Evolutionary conservation across 2,888 invertebrate species (phyloP).

Genomic region (Lapara coniferarum): DNA sequence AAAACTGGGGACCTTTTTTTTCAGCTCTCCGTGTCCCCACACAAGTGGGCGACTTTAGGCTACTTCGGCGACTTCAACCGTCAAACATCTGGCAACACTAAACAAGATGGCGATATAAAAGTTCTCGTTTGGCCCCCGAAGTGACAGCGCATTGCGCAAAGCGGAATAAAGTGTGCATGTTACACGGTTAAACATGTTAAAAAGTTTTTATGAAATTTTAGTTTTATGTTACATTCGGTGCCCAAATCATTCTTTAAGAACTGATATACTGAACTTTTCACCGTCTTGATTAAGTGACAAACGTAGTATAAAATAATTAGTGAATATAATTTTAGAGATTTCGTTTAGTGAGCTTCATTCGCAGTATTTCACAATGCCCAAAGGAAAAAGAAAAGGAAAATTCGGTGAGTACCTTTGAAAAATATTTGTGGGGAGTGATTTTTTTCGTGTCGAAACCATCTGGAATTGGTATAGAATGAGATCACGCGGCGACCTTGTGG

Average conservation of each 20-base stretch:
- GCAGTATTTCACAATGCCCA: slow-evolving; percentile 86
- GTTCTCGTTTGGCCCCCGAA: slow-evolving; percentile 47
- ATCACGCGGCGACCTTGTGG: slow-evolving; percentile 82
- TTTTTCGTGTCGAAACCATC: slow-evolving; percentile 37
- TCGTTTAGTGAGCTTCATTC: slow-evolving; percentile 65
- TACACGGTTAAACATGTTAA: slow-evolving; percentile 87
- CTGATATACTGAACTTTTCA: slow-evolving; percentile 89
- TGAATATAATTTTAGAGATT: slow-evolving; percentile 81
- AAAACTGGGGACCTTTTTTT: too few relatives aligned
- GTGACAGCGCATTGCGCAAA: slow-evolving; percentile 77
- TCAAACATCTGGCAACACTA: too few relatives aligned
- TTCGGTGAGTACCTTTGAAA: slow-evolving; percentile 81
- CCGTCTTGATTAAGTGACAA: slow-evolving; percentile 89
- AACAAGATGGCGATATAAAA: slow-evolving; percentile 62
- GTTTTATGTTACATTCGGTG: slow-evolving; percentile 88
- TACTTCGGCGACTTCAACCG: too few relatives aligned
- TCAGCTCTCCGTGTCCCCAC: too few relatives aligned
- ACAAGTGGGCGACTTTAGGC: too few relatives aligned
- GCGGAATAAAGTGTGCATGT: slow-evolving; percentile 79
- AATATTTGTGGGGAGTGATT: not conserved
- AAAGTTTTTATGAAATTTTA: slow-evolving; percentile 88
- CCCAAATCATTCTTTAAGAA: slow-evolving; percentile 87
- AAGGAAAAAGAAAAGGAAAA: slow-evolving; percentile 90
- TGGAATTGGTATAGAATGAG: slow-evolving; percentile 67
- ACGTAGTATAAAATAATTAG: slow-evolving; percentile 73